Evolutionary conservation across 2,888 invertebrate genomes (phyloP).

Genomic region (Ischnus inquisitorius): DNA sequence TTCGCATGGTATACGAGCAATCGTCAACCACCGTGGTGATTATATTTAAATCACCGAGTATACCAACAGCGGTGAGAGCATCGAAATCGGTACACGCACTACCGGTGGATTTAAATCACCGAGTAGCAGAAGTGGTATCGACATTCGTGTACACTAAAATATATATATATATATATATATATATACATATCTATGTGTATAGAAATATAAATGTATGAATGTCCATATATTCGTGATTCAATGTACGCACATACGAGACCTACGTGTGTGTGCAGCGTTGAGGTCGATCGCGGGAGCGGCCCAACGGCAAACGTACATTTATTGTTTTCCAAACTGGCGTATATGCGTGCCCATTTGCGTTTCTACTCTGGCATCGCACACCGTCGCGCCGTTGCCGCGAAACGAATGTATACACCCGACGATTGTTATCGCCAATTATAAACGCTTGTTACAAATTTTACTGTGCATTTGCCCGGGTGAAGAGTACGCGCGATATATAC

Average conservation of each 20-base stretch:
- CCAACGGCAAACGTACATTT: slow-evolving; percentile 47
- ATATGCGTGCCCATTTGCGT: slow-evolving; percentile 37
- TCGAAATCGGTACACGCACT: slow-evolving; percentile 35
- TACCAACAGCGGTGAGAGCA: slow-evolving; percentile 1
- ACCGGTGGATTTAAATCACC: slow-evolving; percentile 41
- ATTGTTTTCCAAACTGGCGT: slow-evolving; percentile 35
- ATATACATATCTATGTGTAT: background rate
- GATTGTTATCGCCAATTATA: slow-evolving; percentile 53
- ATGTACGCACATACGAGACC: background rate
- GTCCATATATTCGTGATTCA: background rate
- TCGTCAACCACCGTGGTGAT: slow-evolving; percentile 47
- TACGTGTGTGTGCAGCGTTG: slow-evolving; percentile 15
- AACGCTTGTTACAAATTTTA: slow-evolving; percentile 56
- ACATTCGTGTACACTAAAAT: slow-evolving; percentile 14
- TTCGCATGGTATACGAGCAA: slow-evolving; percentile 35
- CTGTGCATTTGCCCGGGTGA: slow-evolving; percentile 25
- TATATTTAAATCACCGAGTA: slow-evolving; percentile 51
- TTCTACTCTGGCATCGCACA: background rate
- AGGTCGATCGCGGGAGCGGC: slow-evolving; percentile 37
- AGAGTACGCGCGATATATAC: slow-evolving; percentile 11
- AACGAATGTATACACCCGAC: slow-evolving; percentile 1
- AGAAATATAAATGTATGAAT: background rate
- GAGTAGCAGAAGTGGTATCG: slow-evolving; percentile 42
- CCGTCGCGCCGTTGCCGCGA: background rate
- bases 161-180: slow-evolving; percentile 8